These are phyloP conservation scores for Ursus arctos DNA, from an alignment of 2,113 vertebrate genomes.

Conservation along the genomic window DNA sequence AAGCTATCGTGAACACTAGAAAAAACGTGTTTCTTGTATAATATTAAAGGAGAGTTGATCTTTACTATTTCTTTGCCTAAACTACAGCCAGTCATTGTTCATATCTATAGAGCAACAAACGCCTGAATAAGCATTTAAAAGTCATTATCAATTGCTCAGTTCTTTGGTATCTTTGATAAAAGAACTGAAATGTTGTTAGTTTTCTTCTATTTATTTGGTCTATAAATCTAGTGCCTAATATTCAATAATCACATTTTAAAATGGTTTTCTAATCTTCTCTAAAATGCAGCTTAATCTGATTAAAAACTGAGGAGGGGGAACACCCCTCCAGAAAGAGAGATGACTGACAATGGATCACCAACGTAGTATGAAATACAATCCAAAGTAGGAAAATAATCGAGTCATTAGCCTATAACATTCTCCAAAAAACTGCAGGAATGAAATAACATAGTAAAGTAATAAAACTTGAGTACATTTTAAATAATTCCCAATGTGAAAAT, in stretches of 20 bases:
- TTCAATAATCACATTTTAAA: constrained; percentile 33
- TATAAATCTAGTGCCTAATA: background rate
- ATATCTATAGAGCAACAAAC: background rate
- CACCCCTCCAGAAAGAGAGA: background rate
- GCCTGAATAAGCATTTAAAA: background rate
- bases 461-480: constrained; percentile 48
- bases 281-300: constrained; percentile 24
- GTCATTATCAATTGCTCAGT: background rate
- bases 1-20: background rate
- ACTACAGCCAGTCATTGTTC: background rate
- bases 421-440: background rate
- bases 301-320: background rate
- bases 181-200: background rate
- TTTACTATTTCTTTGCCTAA: background rate
- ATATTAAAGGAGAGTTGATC: background rate
- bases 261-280: background rate
- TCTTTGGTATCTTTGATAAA: background rate
- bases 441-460: background rate
- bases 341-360: background rate
- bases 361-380: background rate
- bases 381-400: background rate
- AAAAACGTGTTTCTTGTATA: background rate
- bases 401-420: background rate
- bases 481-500: background rate
- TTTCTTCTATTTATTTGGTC: background rate